Conservation (phyloP, 2,113 vertebrate genomes). For the Tupaia chinensis region DNA sequence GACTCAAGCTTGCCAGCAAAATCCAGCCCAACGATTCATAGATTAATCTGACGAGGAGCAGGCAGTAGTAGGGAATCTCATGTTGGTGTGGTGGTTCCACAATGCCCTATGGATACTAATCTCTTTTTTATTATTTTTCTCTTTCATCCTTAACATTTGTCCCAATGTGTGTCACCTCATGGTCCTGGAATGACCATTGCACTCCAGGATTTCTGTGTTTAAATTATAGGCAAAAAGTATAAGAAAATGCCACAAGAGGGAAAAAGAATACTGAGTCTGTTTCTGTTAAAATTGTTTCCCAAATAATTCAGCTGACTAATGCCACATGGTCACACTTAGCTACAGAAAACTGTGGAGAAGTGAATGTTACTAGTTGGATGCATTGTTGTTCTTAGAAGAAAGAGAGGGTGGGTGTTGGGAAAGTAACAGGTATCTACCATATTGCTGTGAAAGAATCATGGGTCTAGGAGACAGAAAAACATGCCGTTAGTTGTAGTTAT, state of each 20-base stretch:
- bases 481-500: background rate
- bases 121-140: background rate
- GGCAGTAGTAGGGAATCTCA: fast-evolving
- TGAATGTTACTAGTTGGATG: too few species aligned
- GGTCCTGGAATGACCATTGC: background rate
- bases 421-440: background rate
- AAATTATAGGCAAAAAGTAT: background rate
- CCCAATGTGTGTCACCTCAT: background rate
- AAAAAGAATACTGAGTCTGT: fast-evolving
- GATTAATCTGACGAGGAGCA: too few species aligned
- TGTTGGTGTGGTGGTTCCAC: fast-evolving
- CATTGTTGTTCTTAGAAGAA: background rate
- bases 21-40: background rate
- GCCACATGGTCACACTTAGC: background rate
- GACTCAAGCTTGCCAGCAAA: background rate
- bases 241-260: background rate
- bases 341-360: background rate
- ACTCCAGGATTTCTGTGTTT: background rate
- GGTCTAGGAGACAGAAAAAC: background rate
- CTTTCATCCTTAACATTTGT: background rate
- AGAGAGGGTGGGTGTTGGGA: background rate
- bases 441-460: background rate
- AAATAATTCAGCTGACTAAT: background rate
- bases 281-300: background rate
- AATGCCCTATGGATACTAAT: fast-evolving